Percentiles rank a stretch among this genome's conserved stretches.
Evolutionary conservation across 2,113 vertebrate genomes (phyloP).

Genomic region (Hydropotes inermis): DNA sequence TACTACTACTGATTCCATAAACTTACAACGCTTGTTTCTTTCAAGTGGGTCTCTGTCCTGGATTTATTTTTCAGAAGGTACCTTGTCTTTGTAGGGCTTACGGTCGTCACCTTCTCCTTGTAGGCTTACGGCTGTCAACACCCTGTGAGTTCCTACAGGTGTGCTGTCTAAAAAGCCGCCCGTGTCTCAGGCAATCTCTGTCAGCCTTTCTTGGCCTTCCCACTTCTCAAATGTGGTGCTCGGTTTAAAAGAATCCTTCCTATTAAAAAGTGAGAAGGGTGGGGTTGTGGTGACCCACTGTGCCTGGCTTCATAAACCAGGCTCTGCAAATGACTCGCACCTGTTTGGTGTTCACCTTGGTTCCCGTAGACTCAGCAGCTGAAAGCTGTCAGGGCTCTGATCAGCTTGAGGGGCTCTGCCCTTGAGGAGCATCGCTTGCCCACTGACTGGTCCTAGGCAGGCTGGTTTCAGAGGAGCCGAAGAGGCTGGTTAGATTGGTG

Average conservation of each 20-base stretch:
- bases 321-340: background rate
- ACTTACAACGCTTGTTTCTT: background rate
- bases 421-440: background rate
- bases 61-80: background rate
- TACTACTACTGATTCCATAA: background rate
- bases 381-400: background rate
- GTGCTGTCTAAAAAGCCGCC: background rate
- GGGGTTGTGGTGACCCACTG: background rate
- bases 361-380: background rate
- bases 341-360: background rate
- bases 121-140: background rate
- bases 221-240: background rate
- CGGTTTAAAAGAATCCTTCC: background rate
- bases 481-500: conserved; percentile 47
- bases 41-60: background rate
- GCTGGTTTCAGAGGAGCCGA: background rate
- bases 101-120: background rate
- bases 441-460: background rate
- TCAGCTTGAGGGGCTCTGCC: background rate
- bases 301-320: background rate
- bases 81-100: background rate
- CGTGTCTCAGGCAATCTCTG: background rate
- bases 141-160: background rate
- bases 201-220: background rate
- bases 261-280: background rate